phyloP scores from a whole-genome alignment of 2,888 invertebrate species.

The Schizaphis graminum region DNA sequence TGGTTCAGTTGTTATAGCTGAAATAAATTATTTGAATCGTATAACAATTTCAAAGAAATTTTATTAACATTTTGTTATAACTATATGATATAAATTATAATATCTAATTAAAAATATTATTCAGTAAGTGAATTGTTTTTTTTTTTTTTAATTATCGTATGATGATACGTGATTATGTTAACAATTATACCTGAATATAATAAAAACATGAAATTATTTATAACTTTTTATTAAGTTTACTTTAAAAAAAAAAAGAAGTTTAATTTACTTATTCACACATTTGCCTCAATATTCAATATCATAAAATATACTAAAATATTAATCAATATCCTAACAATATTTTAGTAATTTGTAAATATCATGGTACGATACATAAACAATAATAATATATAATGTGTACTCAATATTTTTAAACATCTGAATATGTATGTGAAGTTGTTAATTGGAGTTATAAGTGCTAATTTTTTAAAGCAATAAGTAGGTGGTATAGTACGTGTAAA shows the following conservation, averaged over 20 bases:
- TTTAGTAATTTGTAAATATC: too few relatives aligned
- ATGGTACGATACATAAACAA: background rate
- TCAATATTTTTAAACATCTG: background rate
- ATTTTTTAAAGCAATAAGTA: too few relatives aligned
- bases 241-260: background rate
- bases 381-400: background rate
- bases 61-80: background rate
- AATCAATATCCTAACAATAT: background rate
- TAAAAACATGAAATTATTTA: background rate
- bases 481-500: too few relatives aligned
- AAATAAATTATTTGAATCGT: background rate
- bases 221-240: background rate
- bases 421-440: too few relatives aligned
- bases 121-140: background rate
- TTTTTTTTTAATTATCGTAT: background rate
- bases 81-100: background rate
- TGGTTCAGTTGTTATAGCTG: background rate
- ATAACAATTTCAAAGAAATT: background rate
- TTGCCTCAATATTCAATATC: background rate
- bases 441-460: too few relatives aligned
- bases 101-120: constrained; percentile 8
- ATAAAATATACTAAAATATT: background rate
- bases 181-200: background rate
- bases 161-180: background rate
- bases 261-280: background rate